Conservation (phyloP, 2,888 invertebrate species). For the Glyphotaelius pellucidus region DNA sequence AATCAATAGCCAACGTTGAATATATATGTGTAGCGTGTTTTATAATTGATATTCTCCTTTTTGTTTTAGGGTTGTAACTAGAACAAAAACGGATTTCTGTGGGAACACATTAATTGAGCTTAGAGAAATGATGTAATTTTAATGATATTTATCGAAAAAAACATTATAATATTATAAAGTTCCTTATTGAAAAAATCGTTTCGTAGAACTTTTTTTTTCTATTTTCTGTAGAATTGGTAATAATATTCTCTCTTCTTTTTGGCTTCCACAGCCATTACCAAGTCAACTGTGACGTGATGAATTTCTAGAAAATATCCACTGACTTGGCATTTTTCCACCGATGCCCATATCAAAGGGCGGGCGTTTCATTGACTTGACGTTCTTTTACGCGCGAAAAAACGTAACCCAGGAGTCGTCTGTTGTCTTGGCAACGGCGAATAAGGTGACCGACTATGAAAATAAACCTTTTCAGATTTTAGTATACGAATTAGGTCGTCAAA, state of each 20-base stretch:
- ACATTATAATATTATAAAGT: too few species aligned
- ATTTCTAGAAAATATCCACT: neutral
- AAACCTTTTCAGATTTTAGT: neutral
- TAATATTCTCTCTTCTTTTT: neutral
- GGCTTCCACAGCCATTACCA: neutral
- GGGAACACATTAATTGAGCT: too few species aligned
- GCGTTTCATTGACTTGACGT: slow-evolving; percentile 17
- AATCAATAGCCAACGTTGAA: too few species aligned
- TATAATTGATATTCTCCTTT: too few species aligned
- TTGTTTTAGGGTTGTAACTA: too few species aligned
- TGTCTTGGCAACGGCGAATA: neutral
- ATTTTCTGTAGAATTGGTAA: neutral
- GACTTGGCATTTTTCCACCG: neutral
- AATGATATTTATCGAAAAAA: too few species aligned
- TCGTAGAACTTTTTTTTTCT: neutral
- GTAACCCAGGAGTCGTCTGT: neutral
- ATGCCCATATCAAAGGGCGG: slow-evolving; percentile 4
- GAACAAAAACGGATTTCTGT: too few species aligned
- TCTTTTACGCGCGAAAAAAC: slow-evolving; percentile 36
- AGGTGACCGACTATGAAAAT: neutral
- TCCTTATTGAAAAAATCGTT: too few species aligned
- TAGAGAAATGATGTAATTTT: too few species aligned
- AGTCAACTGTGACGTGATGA: neutral
- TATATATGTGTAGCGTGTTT: too few species aligned
- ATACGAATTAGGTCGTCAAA: neutral